A percentile compares a stretch with the other conserved stretches of the same genome.
Conservation (phyloP, 2,113 vertebrate species). For the Halcyon malimbica region DNA sequence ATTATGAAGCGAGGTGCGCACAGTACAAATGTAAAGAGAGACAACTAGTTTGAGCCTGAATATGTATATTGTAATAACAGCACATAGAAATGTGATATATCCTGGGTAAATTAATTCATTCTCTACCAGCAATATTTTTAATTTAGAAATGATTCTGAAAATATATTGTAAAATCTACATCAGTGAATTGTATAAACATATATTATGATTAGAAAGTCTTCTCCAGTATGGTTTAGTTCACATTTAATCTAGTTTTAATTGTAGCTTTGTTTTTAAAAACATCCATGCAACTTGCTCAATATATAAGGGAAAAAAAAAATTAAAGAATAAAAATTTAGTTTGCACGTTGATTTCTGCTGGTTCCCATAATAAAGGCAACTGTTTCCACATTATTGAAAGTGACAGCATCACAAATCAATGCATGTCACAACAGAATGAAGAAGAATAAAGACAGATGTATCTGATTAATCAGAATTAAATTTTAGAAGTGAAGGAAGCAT, state of each 20-base stretch:
- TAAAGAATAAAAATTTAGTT: constrained; percentile 49
- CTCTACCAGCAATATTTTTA: neutral
- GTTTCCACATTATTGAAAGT: constrained; percentile 66
- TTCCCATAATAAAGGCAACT: constrained; percentile 71
- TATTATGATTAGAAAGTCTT: neutral
- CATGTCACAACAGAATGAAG: constrained; percentile 73
- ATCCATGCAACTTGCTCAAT: constrained; percentile 12
- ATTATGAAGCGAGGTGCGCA: neutral
- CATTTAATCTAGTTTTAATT: constrained; percentile 65
- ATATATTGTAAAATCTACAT: neutral
- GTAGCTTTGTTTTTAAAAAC: constrained; percentile 41
- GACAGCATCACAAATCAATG: constrained; percentile 77
- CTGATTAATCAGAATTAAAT: constrained; percentile 84
- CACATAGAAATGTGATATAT: neutral
- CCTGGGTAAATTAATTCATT: constrained; percentile 16
- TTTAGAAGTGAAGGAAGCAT: constrained; percentile 60
- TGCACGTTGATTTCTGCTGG: constrained; percentile 58
- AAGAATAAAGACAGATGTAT: constrained; percentile 76
- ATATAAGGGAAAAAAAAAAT: constrained; percentile 29
- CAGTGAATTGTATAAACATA: neutral
- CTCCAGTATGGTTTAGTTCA: neutral
- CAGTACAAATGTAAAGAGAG: constrained; percentile 12
- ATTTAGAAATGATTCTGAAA: constrained; percentile 25
- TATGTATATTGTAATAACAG: neutral
- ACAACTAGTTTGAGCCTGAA: constrained; percentile 14